Evolutionary conservation across 2,797 vertebrate species (phyloP).

Genomic region (Dryobates pubescens): DNA sequence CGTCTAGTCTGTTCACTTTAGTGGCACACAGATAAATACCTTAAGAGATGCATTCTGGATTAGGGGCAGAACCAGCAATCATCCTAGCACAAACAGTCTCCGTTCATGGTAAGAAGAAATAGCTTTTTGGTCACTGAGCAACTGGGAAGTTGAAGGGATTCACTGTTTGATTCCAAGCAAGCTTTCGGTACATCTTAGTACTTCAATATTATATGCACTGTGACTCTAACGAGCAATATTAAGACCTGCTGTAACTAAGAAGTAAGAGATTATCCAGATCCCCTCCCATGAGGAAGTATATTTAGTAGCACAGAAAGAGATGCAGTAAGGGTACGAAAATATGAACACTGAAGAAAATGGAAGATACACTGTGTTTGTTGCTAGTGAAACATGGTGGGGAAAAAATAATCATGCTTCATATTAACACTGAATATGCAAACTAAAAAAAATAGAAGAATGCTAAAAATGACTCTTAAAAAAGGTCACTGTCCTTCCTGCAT

Average conservation of each 20-base stretch:
- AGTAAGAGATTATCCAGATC: neutral
- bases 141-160: neutral
- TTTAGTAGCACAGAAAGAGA: neutral
- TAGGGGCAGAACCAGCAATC: constrained; percentile 4
- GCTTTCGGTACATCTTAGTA: neutral
- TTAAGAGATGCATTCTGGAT: neutral
- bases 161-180: neutral
- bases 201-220: neutral
- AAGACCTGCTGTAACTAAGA: neutral
- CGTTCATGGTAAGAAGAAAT: neutral
- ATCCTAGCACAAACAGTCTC: neutral
- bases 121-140: neutral
- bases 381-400: neutral
- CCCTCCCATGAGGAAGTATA: neutral
- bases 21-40: neutral
- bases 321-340: neutral
- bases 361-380: neutral
- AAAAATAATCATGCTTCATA: neutral
- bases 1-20: constrained; percentile 5
- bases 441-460: neutral
- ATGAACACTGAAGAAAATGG: neutral
- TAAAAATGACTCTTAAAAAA: neutral
- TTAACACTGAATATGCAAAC: neutral
- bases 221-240: neutral
- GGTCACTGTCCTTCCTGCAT: neutral